Evolutionary conservation across 2,888 invertebrate species (phyloP).

Genomic region (Rotaria socialis): DNA sequence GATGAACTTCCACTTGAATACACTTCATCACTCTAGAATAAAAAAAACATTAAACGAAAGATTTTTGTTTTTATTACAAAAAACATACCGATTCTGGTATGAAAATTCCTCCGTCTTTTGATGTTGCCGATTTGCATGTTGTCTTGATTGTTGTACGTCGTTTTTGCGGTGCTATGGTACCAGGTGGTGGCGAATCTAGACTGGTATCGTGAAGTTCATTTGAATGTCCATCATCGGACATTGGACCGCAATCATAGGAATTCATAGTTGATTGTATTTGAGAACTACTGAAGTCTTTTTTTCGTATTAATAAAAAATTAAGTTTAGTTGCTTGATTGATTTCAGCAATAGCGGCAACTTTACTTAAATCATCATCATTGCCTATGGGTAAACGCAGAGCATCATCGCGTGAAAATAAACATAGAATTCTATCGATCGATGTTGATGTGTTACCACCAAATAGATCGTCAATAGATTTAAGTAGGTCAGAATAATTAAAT

Average conservation of each 20-base stretch:
- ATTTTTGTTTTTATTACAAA: background rate
- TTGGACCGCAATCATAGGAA: background rate
- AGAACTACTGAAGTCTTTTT: background rate
- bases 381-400: background rate
- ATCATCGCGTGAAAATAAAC: conserved; percentile 31
- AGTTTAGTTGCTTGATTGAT: background rate
- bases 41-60: too few relatives aligned
- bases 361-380: background rate
- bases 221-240: background rate
- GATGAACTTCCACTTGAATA: conserved; percentile 22
- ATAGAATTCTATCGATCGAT: background rate
- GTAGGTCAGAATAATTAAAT: background rate
- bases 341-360: background rate
- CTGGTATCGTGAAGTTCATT: background rate
- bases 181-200: conserved; percentile 29
- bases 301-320: conserved; percentile 17
- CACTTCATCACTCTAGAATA: background rate
- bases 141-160: background rate
- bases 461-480: background rate
- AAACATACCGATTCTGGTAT: background rate
- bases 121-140: background rate
- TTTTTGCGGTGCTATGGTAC: background rate
- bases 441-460: background rate
- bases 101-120: background rate
- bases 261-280: background rate